Evolutionary conservation across 2,888 invertebrate genomes (phyloP), one percentile per base, ranked within the genome.

Genomic region (Lasioglossum calceatum): DNA sequence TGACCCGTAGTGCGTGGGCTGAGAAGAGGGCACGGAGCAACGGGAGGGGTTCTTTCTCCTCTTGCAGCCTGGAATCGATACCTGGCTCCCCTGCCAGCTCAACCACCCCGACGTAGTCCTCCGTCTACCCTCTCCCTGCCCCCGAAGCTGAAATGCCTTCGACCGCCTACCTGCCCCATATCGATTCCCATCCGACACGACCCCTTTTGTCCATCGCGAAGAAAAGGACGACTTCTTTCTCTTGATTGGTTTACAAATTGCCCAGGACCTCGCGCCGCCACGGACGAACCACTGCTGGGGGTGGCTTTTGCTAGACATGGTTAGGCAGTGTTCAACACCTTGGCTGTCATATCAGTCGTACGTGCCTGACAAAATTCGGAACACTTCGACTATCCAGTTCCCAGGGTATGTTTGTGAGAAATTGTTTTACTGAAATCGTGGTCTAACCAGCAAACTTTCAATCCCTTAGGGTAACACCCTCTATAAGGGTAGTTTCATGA

Each of bases 51-150:
- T 89, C 86, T 86, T 88, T 86, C 91, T 88, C 87, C 93, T 91
- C 91, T 90, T 89, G 93, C 93, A 92, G 93, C 91, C 91, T 92
- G 92, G 93, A 94, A 94, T 94, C 94, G 94, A 94, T 94, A 94
- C 92, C 93, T 92, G 92, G 92, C 89, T 92, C 92, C 91, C 92
- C 92, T 93, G 90, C 91, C 92, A 92, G 92, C 92, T 92, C 91
- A 91, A 92, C 92, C 86, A 76, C 84, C 82, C 87, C 85, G 47
- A 81, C 85, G 19, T 64, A 81, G 70, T 86, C 67, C 86, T 82
- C 88, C 86, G 47, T 83, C 77, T 71, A 61, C 80, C 71, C 77
- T 70, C 71, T 67, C 67, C 32, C 79, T 16, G 47, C 75, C 7
- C 74, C 71, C 74, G 36, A 72, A 80, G 77, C 85, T 85, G 80